A percentile compares a stretch with the other conserved stretches of the same genome.
Conservation (phyloP, 2,888 invertebrate species). For the Automeris io region DNA sequence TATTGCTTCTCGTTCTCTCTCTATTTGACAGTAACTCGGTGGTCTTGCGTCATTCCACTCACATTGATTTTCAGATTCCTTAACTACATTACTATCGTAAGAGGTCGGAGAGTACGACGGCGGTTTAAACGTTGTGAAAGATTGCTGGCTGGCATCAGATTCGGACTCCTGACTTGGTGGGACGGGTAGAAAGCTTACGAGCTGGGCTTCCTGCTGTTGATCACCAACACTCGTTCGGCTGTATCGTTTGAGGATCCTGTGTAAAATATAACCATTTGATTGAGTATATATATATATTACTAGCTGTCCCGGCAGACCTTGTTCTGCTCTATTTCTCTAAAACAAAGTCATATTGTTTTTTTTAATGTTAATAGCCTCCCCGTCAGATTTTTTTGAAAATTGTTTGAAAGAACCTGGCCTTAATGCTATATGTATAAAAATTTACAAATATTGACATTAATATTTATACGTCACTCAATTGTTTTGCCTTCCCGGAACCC, state of each 20-base stretch:
- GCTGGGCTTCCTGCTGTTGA: constrained; percentile 82
- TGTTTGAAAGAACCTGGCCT: too few relatives aligned
- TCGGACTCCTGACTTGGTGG: constrained; percentile 67
- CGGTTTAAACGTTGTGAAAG: constrained; percentile 72
- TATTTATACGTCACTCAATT: too few relatives aligned
- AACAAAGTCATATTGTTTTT: too few relatives aligned
- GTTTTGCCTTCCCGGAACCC: too few relatives aligned
- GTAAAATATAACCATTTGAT: constrained; percentile 5
- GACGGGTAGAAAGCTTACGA: constrained; percentile 85
- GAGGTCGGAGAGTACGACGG: constrained; percentile 72
- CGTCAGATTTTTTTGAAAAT: too few relatives aligned
- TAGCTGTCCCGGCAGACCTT: too few relatives aligned
- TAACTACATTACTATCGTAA: constrained; percentile 64
- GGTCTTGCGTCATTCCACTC: constrained; percentile 76
- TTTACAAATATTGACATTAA: too few relatives aligned
- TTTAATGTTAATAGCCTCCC: too few relatives aligned
- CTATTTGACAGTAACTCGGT: constrained; percentile 68
- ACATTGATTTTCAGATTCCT: constrained; percentile 64
- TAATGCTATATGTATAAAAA: too few relatives aligned
- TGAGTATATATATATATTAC: too few relatives aligned
- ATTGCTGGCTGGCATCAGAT: constrained; percentile 60
- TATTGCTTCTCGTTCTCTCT: constrained; percentile 54
- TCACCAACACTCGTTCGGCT: constrained; percentile 72
- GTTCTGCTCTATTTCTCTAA: too few relatives aligned
- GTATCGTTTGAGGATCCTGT: constrained; percentile 80